Percentiles rank a stretch among this genome's conserved stretches.
Evolutionary conservation across 2,888 invertebrate species (phyloP).

Genomic region (Aphelenchoides bicaudatus): DNA sequence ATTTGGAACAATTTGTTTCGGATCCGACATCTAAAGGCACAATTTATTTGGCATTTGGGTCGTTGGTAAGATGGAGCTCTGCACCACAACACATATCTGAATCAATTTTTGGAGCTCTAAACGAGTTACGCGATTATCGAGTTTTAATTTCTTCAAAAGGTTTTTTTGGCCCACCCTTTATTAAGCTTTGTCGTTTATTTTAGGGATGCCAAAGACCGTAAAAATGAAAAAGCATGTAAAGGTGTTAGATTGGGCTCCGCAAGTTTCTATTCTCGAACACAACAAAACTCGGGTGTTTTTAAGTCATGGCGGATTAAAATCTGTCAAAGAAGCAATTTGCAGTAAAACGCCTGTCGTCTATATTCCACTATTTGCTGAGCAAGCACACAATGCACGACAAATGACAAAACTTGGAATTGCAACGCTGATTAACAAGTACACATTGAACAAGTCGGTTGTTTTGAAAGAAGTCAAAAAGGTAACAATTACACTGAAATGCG

Average conservation of each 20-base stretch:
- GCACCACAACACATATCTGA: conserved; percentile 23
- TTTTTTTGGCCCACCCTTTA: too few relatives aligned
- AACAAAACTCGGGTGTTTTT: conserved; percentile 24
- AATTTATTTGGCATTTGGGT: conserved; percentile 25
- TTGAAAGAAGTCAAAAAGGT: conserved; percentile 8
- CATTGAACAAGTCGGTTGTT: conserved; percentile 1
- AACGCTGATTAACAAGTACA: conserved; percentile 13
- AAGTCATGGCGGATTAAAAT: conserved; percentile 29
- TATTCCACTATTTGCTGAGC: conserved; percentile 29
- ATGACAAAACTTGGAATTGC: conserved; percentile 6
- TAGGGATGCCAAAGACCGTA: conserved; percentile 10
- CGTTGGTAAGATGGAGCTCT: conserved; percentile 15
- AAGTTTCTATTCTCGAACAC: conserved; percentile 20
- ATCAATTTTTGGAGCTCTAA: conserved; percentile 25
- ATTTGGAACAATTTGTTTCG: conserved; percentile 21
- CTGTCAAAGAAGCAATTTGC: conserved; percentile 30
- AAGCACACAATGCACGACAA: conserved; percentile 16
- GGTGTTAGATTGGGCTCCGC: conserved; percentile 28
- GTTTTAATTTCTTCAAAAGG: conserved; percentile 26
- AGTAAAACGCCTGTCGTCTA: conserved; percentile 24
- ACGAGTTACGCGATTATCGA: conserved; percentile 25
- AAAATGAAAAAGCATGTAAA: conserved; percentile 21
- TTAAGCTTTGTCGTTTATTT: too few relatives aligned
- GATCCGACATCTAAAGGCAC: conserved; percentile 26
- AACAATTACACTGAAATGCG: too few relatives aligned